Evolutionary conservation across 37 sponge, comb jelly and placozoan species (phyloP).

Genomic region (Cladorhizidae sp.): DNA sequence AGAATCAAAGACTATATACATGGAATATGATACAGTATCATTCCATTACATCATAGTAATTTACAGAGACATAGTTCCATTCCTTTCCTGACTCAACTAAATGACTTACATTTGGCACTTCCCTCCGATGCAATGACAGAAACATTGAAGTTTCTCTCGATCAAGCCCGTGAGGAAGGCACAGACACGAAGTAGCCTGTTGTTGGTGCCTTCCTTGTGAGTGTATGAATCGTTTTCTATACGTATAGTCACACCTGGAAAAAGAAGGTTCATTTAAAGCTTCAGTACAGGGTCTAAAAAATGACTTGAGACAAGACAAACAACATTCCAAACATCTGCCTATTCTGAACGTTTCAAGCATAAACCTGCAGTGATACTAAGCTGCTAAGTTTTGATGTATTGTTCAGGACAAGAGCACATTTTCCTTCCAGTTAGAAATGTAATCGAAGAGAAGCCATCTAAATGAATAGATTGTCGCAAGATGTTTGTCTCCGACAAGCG

Average conservation of each 20-base stretch:
- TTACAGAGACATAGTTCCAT: no score
- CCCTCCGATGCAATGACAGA: background rate
- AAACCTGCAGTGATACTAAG: no score
- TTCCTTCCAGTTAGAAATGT: no score
- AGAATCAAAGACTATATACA: conserved; percentile 2
- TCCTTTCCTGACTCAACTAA: no score
- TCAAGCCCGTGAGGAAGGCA: conserved; percentile 9
- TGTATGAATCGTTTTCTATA: background rate
- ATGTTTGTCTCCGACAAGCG: no score
- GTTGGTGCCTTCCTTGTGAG: background rate
- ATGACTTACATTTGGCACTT: conserved; percentile 12
- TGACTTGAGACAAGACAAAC: background rate
- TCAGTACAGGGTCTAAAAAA: background rate
- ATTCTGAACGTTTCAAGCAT: no score
- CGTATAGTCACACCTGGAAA: background rate
- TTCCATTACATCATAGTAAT: no score
- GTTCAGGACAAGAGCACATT: no score
- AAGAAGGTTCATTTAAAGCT: background rate
- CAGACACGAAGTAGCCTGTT: background rate
- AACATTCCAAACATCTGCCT: no score
- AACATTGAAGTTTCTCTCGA: background rate
- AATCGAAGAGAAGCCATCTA: no score
- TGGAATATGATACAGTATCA: background rate
- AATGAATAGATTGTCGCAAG: no score
- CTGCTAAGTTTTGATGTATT: no score